phyloP scores from a whole-genome alignment of 2,888 invertebrate species.

The Acanthosepion esculentum region DNA sequence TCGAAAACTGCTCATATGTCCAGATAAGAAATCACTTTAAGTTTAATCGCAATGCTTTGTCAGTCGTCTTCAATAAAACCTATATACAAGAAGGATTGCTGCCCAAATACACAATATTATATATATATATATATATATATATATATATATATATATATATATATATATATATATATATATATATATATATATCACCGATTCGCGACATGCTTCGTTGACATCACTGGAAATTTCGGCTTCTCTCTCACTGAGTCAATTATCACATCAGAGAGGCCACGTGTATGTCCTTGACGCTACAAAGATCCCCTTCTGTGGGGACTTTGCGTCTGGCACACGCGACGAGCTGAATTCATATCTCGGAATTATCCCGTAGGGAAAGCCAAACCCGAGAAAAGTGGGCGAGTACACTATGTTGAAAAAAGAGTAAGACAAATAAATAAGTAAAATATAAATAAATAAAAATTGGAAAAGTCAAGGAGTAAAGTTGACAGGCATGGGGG shows the following conservation, averaged over 20 bases:
- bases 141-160: constrained; percentile 13
- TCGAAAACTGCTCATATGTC: too few species aligned
- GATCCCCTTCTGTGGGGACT: not conserved
- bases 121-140: constrained; percentile 14
- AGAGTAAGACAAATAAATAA: not conserved
- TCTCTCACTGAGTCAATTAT: too few species aligned
- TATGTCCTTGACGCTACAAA: not conserved
- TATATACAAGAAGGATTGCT: too few species aligned
- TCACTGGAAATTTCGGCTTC: too few species aligned
- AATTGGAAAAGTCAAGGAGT: too few species aligned
- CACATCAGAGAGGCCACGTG: not conserved
- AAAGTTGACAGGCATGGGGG: too few species aligned
- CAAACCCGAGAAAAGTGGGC: not conserved
- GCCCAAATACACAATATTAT: not conserved
- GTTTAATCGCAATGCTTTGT: too few species aligned
- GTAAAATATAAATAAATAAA: too few species aligned
- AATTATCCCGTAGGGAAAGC: not conserved
- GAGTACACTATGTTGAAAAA: not conserved
- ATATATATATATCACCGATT: not conserved
- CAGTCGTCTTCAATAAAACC: too few species aligned
- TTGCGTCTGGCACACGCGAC: not conserved
- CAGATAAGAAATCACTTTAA: too few species aligned
- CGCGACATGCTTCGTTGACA: not conserved
- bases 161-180: not conserved
- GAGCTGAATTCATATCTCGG: not conserved